Evolutionary conservation across 1,140 invertebrate species (phyloP).

Genomic region (Aphidius ervi): DNA sequence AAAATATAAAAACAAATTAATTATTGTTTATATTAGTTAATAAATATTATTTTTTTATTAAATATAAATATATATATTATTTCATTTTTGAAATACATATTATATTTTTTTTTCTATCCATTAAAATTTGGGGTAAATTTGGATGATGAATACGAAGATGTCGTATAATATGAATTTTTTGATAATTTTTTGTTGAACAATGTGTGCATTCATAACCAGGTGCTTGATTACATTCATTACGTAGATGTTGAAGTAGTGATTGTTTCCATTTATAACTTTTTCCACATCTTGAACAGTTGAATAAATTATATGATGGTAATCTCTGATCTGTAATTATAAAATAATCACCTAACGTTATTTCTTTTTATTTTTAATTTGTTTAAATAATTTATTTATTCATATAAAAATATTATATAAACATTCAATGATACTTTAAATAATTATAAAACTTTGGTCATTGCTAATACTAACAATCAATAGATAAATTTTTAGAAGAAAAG

Average conservation of each 20-base stretch:
- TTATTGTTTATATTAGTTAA: neutral
- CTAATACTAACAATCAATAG: no score
- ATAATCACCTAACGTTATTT: no score
- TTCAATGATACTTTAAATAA: no score
- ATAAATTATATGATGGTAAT: conserved; percentile 9
- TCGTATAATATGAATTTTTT: conserved; percentile 31
- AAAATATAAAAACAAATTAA: neutral
- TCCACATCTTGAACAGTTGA: conserved; percentile 55
- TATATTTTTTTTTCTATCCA: conserved; percentile 20
- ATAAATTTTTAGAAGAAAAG: no score
- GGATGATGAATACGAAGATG: conserved; percentile 31
- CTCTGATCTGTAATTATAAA: no score
- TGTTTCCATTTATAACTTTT: conserved; percentile 57
- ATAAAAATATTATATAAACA: no score
- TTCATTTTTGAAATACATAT: no score
- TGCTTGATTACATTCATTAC: conserved; percentile 54
- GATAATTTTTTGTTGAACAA: conserved; percentile 37
- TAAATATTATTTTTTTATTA: conserved; percentile 2
- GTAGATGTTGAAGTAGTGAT: conserved; percentile 55
- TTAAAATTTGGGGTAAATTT: conserved; percentile 20
- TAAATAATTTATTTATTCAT: no score
- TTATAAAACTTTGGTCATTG: no score
- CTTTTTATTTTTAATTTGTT: no score
- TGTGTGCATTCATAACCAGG: conserved; percentile 54
- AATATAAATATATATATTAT: no score